Evolutionary conservation across 1,140 invertebrate genomes (phyloP), one percentile per base, ranked within the genome.

Genomic region (Plectus sambesii): DNA sequence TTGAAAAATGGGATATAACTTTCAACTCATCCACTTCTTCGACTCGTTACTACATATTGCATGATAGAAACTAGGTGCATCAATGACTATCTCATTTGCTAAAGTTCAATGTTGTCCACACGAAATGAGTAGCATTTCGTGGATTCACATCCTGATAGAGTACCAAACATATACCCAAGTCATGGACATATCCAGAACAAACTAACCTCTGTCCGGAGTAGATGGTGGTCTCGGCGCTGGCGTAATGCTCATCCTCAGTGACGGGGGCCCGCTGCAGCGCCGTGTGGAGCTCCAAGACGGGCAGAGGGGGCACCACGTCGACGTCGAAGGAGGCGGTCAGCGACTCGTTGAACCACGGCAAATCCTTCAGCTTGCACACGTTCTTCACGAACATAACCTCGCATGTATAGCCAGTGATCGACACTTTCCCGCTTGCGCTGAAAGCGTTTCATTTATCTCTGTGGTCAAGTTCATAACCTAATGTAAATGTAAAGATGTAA

Each of bases 311-410:
- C 5, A 67, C 47, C 4, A 67, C 63, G 35, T 47, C 42, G 24
- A 67, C 64, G 3, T 42, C 54, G 42, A 61, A 52, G 19, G 42
- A 44, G 5, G n/a, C n/a, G n/a, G n/a, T n/a, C n/a, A n/a, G n/a
- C 30, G 53, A 23, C 17, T 43, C 55, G 59, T 15, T 45, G 38
- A 8, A n/a, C 51, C 42, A 8, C 0, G 15, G 8, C n/a, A 27
- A 33, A 12, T n/a, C 17, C 49, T 36, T 19, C 46, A 56, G 19
- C 46, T 37, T 36, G 42, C 65, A 68, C 6, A 64, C 51, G 46
- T 66, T 69, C 24, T 60, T 43, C 4, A 67, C 55, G 35, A 57
- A 65, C 2, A 67, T 49, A 3, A 67, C 59, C 39, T 61, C 55
- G 40, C 66, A 67, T 12, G 45, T 49, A 40, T 67, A 67, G 8